Conservation (phyloP, 2,797 vertebrate species). For the Ataeniobius toweri region DNA sequence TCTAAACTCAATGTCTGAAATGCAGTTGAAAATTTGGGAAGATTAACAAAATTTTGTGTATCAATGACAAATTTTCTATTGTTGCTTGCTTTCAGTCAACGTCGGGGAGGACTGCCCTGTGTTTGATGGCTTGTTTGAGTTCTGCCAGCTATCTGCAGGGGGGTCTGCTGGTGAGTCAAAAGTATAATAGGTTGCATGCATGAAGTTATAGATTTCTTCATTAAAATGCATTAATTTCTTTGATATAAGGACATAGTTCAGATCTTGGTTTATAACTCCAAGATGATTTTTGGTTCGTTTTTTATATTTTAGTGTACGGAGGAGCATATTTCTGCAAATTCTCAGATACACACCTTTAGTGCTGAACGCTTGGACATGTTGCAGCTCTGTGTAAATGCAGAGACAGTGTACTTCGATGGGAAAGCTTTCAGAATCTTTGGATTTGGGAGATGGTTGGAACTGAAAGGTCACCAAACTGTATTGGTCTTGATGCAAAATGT, state of each 20-base stretch:
- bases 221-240: not conserved
- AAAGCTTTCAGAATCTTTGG: not conserved
- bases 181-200: not conserved
- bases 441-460: not conserved
- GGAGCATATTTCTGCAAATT: not conserved
- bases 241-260: not conserved
- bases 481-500: not conserved
- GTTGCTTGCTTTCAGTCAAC: constrained; percentile 81
- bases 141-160: constrained; percentile 91
- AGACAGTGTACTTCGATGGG: not conserved
- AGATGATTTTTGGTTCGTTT: not conserved
- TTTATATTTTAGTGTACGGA: not conserved
- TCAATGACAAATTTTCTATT: not conserved
- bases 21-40: not conserved
- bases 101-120: constrained; percentile 95
- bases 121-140: constrained; percentile 94
- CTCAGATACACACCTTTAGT: not conserved
- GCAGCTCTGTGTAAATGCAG: not conserved
- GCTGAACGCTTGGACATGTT: not conserved
- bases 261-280: not conserved
- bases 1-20: not conserved
- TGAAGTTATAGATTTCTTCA: not conserved
- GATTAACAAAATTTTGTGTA: not conserved
- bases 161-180: constrained; percentile 87
- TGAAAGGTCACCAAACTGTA: not conserved